Base-by-base conservation (phyloP, 1,140 invertebrate genomes). In the Drosophila ohnishii region DNA sequence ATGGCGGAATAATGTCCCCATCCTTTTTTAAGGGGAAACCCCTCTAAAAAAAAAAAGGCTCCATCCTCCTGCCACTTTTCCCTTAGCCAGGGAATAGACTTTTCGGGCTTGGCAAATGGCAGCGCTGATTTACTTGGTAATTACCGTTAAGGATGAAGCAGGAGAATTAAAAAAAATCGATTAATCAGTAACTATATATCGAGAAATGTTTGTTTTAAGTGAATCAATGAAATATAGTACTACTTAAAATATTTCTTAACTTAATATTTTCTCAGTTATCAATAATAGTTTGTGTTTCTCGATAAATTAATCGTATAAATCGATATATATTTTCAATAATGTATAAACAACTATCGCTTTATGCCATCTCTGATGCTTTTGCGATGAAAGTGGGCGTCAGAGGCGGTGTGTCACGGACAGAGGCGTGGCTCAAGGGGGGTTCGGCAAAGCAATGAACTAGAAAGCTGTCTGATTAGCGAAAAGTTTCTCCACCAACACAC, bases 381-480 rank as follows among this genome's bases (percentile, higher is more conserved):
- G 19, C 37, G 64, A 28, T 57, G 67, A 86, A 58, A 59, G 35
- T 44, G 69, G 60, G 14, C 16, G 14, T 37, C 9, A 14, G 16
- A 16, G 8, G n/a, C 25, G 16, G 25, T 6, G 34, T 32, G 39
- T 11, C 14, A 50, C 42, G 34, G 45, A 42, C n/a, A 39, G 14
- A 62, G 75, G 74, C 67, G 77, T 66, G 74, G 42, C 75, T 37
- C 35, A 7, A 7, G 11, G 34, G 39, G 30, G 28, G 8, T 32
- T 16, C n/a, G 69, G 63, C 53, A 79, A 87, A 67, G 84, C 83
- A 87, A 87, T 87, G 83, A 87, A 87, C 83, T 87, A 87, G 83
- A 87, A 87, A 87, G 84, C 84, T 87, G 83, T 83, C 83, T 87
- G 83, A 87, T 87, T 87, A 87, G 83, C 83, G 83, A 67, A 87